A percentile compares a stretch with the other conserved stretches of the same genome.
These are phyloP conservation scores for Dipodomys stephensi DNA, from an alignment of 2,113 vertebrate species.

Conservation along the genomic window DNA sequence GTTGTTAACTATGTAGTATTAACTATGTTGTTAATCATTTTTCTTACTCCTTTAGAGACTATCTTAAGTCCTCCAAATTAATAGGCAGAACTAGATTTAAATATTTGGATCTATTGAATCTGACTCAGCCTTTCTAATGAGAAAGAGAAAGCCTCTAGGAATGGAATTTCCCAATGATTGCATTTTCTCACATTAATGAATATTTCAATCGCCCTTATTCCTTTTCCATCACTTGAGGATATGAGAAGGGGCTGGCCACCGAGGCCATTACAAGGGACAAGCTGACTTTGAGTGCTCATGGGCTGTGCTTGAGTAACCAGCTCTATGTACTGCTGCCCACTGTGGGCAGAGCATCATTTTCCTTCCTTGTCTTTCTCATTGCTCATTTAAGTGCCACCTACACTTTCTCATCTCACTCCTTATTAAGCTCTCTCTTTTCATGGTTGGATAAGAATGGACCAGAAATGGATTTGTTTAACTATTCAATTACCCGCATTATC, in stretches of 20 bases:
- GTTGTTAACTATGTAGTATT: background rate
- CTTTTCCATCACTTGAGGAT: background rate
- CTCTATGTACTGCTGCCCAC: background rate
- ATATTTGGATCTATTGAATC: background rate
- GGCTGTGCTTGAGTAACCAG: background rate
- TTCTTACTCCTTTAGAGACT: constrained; percentile 14
- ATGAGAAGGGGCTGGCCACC: background rate
- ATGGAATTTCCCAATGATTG: background rate
- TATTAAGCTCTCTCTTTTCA: constrained; percentile 35
- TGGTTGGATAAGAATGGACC: constrained; percentile 40
- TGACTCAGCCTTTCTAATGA: constrained; percentile 3
- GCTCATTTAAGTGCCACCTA: background rate
- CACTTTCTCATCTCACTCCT: constrained; percentile 3
- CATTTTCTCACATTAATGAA: background rate
- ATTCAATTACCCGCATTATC: constrained; percentile 55
- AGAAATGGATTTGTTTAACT: constrained; percentile 50
- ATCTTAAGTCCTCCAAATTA: constrained; percentile 53
- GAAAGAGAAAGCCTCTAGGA: background rate
- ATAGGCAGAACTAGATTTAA: constrained; percentile 53
- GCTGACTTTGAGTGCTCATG: background rate
- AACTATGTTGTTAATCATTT: constrained; percentile 40
- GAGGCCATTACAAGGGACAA: background rate
- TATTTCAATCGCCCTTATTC: background rate
- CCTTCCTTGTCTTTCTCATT: background rate
- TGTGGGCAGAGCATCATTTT: background rate